phyloP scores from a whole-genome alignment of 1,140 invertebrate species.

The Neodiprion lecontei region DNA sequence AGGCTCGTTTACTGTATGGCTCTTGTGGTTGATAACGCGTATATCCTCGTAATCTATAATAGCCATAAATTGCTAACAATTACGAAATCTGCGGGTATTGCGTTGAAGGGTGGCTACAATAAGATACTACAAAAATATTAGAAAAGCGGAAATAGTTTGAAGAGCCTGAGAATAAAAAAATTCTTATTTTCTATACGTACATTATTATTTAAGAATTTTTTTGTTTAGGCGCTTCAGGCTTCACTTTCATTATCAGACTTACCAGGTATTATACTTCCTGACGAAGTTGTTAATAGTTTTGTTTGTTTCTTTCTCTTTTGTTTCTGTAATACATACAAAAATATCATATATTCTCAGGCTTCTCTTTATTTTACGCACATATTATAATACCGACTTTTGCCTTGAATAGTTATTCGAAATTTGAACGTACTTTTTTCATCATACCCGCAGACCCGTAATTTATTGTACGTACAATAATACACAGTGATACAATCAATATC shows the following conservation, averaged over 20 bases:
- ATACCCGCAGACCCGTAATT: too few species aligned
- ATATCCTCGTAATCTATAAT: not conserved
- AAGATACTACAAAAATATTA: not conserved
- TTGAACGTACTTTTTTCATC: too few species aligned
- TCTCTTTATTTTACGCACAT: too few species aligned
- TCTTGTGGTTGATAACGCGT: not conserved
- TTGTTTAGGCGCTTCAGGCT: not conserved
- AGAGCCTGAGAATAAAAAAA: not conserved
- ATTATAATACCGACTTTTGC: too few species aligned
- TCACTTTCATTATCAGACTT: not conserved
- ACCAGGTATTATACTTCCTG: not conserved
- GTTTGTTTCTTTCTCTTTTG: not conserved
- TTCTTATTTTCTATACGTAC: not conserved
- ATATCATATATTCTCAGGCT: not conserved
- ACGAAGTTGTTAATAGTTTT: not conserved
- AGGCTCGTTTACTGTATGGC: conserved; percentile 47
- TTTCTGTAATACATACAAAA: not conserved
- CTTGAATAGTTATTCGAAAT: too few species aligned
- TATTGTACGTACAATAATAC: too few species aligned
- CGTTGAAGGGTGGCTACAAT: too few species aligned
- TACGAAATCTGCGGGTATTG: not conserved
- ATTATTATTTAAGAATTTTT: not conserved
- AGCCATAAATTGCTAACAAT: not conserved
- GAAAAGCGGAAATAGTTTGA: not conserved
- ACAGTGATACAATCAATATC: too few species aligned